Conservation (phyloP, 2,888 invertebrate genomes). For the Mongoloraphidia duomilia region DNA sequence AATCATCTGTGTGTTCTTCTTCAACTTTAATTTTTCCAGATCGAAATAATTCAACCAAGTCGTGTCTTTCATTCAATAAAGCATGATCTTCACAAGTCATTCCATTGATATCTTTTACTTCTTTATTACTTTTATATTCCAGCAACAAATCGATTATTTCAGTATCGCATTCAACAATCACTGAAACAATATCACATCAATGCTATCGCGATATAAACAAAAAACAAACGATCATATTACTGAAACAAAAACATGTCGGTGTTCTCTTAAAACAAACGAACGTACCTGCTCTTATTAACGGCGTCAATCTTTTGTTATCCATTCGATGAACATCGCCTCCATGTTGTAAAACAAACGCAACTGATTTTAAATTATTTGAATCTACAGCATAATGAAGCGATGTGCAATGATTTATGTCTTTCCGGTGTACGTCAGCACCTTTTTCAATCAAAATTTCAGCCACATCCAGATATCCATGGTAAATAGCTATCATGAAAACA, state of each 20-base stretch:
- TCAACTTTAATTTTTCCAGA: too few species aligned
- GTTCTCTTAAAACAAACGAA: not conserved
- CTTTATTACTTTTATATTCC: conserved; percentile 29
- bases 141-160: conserved; percentile 31
- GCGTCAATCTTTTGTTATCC: conserved; percentile 39
- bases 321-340: conserved; percentile 27
- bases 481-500: conserved; percentile 36
- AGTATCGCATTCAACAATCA: conserved; percentile 30
- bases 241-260: not conserved
- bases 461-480: conserved; percentile 24
- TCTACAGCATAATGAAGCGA: conserved; percentile 40
- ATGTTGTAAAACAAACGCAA: conserved; percentile 25
- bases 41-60: not conserved
- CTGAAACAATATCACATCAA: conserved; percentile 21
- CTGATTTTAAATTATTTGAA: conserved; percentile 27
- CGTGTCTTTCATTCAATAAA: conserved; percentile 6
- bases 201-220: too few species aligned
- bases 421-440: conserved; percentile 29
- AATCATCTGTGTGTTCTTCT: too few species aligned
- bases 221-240: not conserved
- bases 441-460: conserved; percentile 32
- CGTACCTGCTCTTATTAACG: conserved; percentile 36
- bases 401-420: conserved; percentile 35
- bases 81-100: conserved; percentile 21
- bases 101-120: conserved; percentile 20